phyloP scores from a whole-genome alignment of 1,140 invertebrate genomes.

The Asobara japonica region DNA sequence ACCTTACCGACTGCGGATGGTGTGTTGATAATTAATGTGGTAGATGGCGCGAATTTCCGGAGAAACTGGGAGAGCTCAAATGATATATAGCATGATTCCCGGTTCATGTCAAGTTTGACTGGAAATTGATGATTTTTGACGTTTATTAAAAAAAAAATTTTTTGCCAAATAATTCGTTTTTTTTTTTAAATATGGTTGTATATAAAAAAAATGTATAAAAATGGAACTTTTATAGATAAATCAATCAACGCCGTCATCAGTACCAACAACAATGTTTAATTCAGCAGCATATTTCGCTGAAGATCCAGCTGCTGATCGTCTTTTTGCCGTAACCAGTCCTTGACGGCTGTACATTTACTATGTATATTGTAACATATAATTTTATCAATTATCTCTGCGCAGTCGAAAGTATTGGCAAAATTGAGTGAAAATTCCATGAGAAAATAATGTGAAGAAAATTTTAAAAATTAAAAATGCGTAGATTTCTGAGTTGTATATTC shows the following conservation, averaged over 20 bases:
- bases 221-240: no score
- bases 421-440: not conserved
- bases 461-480: slow-evolving; percentile 40
- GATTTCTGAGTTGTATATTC: slow-evolving; percentile 61
- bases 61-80: no score
- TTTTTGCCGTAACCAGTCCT: slow-evolving; percentile 64
- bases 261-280: slow-evolving; percentile 60
- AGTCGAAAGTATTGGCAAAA: slow-evolving; percentile 31
- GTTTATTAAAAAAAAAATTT: no score
- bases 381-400: slow-evolving; percentile 39
- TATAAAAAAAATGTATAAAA: no score
- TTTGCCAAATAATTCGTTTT: not conserved
- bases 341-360: slow-evolving; percentile 62
- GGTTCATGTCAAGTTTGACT: no score
- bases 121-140: no score
- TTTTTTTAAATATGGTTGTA: no score
- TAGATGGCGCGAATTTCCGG: no score
- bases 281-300: slow-evolving; percentile 63
- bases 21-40: no score
- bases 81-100: no score
- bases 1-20: no score
- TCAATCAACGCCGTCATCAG: slow-evolving; percentile 3
- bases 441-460: slow-evolving; percentile 26
- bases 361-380: slow-evolving; percentile 63
- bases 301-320: slow-evolving; percentile 61